These are phyloP conservation scores for Uropetala carovei DNA, from an alignment of 2,888 invertebrate species.

Conservation along the genomic window DNA sequence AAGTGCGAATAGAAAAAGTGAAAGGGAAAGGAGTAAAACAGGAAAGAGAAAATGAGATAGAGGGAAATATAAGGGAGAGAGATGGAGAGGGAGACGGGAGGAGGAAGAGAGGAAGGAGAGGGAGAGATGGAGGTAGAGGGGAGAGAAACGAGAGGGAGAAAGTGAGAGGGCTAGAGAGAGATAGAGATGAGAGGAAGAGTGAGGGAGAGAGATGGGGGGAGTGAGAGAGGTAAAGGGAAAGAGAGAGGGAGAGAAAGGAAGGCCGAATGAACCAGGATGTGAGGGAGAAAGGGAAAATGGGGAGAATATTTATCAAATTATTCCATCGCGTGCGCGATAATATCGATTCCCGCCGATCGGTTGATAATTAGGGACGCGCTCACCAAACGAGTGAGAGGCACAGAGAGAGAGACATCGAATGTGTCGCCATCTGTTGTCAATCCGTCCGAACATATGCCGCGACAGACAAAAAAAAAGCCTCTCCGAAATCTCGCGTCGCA, in stretches of 20 bases:
- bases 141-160: background rate
- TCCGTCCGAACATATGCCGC: background rate
- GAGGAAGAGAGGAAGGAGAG: background rate
- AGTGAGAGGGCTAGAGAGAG: background rate
- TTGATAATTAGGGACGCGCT: slow-evolving; percentile 14
- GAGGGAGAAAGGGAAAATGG: background rate
- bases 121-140: background rate
- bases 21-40: too few species aligned
- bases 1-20: too few species aligned
- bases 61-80: background rate
- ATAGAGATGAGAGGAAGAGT: background rate
- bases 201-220: background rate
- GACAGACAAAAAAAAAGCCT: background rate
- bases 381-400: background rate
- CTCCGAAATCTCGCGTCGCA: too few species aligned
- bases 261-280: too few species aligned
- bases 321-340: background rate
- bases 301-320: too few species aligned
- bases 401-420: background rate
- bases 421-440: background rate
- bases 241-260: background rate
- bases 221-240: background rate
- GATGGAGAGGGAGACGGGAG: background rate
- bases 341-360: slow-evolving; percentile 4
- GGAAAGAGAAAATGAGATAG: background rate